A percentile compares a stretch with the other conserved stretches of the same genome.
Evolutionary conservation across 2,113 vertebrate genomes (phyloP).

Genomic region (Elachura formosa): DNA sequence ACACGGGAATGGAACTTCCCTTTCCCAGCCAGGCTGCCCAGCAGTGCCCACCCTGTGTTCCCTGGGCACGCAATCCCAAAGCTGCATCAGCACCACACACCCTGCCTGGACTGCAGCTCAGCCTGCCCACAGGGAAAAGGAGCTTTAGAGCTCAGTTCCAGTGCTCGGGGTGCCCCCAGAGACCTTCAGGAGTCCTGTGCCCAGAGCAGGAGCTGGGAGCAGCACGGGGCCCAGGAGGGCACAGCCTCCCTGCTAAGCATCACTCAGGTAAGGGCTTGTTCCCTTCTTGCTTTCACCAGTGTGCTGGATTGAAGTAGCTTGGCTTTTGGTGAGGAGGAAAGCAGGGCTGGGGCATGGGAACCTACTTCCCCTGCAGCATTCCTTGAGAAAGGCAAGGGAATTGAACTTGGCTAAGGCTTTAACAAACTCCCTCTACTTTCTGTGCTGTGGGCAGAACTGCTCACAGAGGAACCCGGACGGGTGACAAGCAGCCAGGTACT

Average conservation of each 20-base stretch:
- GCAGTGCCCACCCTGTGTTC: not conserved
- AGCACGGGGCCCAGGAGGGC: not conserved
- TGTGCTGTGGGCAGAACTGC: not conserved
- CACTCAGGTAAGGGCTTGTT: not conserved
- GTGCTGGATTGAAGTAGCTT: not conserved
- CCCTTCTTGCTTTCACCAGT: not conserved
- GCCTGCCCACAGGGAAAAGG: not conserved
- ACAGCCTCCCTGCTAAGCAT: not conserved
- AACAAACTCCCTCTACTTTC: not conserved
- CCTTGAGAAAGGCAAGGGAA: not conserved
- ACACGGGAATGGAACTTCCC: not conserved
- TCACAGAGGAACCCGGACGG: fast-evolving
- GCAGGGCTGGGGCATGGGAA: not conserved
- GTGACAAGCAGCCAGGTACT: not conserved
- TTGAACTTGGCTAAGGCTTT: not conserved
- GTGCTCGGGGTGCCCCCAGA: not conserved
- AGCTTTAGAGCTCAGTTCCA: not conserved
- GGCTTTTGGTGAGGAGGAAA: not conserved
- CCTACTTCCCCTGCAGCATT: not conserved
- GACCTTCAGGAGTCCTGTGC: not conserved
- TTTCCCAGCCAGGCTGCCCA: not conserved
- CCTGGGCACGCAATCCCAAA: not conserved
- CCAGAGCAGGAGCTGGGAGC: not conserved
- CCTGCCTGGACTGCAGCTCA: not conserved
- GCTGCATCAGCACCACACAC: not conserved